A percentile compares a stretch with the other conserved stretches of the same genome.
phyloP scores from a whole-genome alignment of 1,140 invertebrate genomes.

The Lepidostoma basale region DNA sequence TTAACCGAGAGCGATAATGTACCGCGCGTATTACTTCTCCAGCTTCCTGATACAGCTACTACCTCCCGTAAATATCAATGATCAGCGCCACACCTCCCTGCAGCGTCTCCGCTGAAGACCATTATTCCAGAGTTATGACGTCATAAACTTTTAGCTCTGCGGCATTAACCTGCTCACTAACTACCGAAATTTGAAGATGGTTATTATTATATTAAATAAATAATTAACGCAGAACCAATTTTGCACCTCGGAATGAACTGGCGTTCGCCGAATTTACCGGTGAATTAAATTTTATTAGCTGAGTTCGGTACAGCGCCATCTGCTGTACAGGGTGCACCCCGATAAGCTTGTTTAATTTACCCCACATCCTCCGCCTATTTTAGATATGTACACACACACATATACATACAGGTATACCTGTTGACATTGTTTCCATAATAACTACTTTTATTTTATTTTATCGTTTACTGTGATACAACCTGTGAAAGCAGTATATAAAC shows the following conservation, averaged over 20 bases:
- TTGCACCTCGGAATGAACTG: background rate
- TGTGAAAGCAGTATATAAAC: too few species aligned
- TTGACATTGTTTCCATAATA: too few species aligned
- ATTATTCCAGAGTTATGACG: constrained; percentile 6
- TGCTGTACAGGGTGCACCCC: too few species aligned
- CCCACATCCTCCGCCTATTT: too few species aligned
- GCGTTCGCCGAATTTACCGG: constrained; percentile 5
- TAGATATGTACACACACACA: too few species aligned
- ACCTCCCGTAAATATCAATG: background rate
- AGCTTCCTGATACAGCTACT: background rate
- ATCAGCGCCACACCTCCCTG: background rate
- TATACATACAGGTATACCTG: too few species aligned
- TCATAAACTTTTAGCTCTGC: constrained; percentile 4
- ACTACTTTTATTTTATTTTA: too few species aligned
- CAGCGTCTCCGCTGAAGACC: background rate
- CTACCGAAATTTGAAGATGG: constrained; percentile 10
- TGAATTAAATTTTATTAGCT: constrained; percentile 11
- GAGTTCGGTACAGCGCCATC: too few species aligned
- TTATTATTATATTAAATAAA: constrained; percentile 8
- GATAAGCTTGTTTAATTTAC: too few species aligned
- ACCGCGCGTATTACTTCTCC: background rate
- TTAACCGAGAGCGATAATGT: background rate
- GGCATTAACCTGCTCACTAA: constrained; percentile 10
- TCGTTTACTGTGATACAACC: too few species aligned
- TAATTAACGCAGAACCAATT: background rate